These are phyloP conservation scores for Paradoxurus hermaphroditus DNA, from an alignment of 2,113 vertebrate genomes.

Conservation along the genomic window DNA sequence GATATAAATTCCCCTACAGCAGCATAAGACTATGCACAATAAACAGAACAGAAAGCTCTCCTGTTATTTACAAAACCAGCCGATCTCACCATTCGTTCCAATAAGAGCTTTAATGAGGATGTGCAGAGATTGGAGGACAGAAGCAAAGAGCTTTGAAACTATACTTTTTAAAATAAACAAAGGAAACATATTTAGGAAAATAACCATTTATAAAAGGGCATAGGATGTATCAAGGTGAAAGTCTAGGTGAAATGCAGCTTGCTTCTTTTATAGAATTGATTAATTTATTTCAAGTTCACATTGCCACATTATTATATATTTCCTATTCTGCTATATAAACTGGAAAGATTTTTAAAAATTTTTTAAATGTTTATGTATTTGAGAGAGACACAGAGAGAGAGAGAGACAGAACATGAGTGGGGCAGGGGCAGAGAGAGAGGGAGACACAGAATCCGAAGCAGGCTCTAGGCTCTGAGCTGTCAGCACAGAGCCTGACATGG, in stretches of 20 bases:
- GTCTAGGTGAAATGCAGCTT: neutral
- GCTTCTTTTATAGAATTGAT: neutral
- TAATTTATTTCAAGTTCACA: neutral
- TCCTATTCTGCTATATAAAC: neutral
- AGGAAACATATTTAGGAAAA: neutral
- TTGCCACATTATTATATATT: neutral
- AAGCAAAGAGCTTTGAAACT: neutral
- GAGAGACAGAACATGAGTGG: too few species aligned
- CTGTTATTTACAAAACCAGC: conserved; percentile 8
- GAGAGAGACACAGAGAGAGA: neutral
- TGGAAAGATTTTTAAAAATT: neutral
- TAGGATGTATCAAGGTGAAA: neutral
- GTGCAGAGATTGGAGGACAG: neutral
- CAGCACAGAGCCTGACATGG: neutral
- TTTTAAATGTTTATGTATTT: neutral
- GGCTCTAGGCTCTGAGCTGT: neutral
- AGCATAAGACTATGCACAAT: neutral
- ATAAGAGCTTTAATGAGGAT: neutral
- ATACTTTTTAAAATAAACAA: neutral
- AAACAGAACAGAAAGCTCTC: conserved; percentile 15
- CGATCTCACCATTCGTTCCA: neutral
- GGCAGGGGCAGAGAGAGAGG: neutral
- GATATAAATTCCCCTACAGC: conserved; percentile 28
- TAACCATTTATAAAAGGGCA: neutral
- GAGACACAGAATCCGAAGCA: neutral